Evolutionary conservation across 2,797 vertebrate species (phyloP), one percentile per base, ranked within the genome.

Genomic region (Cirrhinus mrigala): DNA sequence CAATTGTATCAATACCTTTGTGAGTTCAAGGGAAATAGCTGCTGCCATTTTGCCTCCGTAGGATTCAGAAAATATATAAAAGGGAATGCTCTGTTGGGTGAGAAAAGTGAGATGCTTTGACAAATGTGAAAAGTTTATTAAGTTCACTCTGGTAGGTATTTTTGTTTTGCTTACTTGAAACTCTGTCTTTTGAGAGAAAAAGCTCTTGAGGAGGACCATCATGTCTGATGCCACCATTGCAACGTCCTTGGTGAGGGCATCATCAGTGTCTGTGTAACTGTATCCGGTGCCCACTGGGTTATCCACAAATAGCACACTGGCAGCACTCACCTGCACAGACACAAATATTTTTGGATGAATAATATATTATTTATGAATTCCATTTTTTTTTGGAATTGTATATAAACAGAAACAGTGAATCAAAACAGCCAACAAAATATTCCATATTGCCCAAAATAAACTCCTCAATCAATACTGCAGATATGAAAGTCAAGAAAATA

Each of bases 41-140:
- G 98, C 96, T 0, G 98, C 97, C 98, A 99, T 99, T 93, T 99
- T 99, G 37, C 98, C 98, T 88, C 98, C 98, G 0, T 99, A 99
- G 0, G 98, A 99, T 91, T 99, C 98, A 1, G 98, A 98, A 94
- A 99, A 99, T 90, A 99, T 97, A 92, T 97, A 98, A 90, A 99
- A 99, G 6, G 98, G 97, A 76, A 95, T 58, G 2, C 76, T 94
- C 98, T 99, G 91, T 71, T 74, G 69, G 37, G 40, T n/a, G 18
- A 56, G 37, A 58, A 70, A 14, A 52, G 10, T 58, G 14, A 64
- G 56, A 22, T 20, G 1, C 8, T 0, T n/a, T 14, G 6, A 37
- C 12, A 6, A 46, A 20, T 52, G 54, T 16, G 18, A 56, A 6
- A 56, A 11, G 27, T 14, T 18, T 14, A 11, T 18, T 15, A 2